A percentile compares a stretch with the other conserved stretches of the same genome.
These are phyloP conservation scores for Coleophora flavipennella DNA, from an alignment of 2,888 invertebrate species.

Conservation along the genomic window DNA sequence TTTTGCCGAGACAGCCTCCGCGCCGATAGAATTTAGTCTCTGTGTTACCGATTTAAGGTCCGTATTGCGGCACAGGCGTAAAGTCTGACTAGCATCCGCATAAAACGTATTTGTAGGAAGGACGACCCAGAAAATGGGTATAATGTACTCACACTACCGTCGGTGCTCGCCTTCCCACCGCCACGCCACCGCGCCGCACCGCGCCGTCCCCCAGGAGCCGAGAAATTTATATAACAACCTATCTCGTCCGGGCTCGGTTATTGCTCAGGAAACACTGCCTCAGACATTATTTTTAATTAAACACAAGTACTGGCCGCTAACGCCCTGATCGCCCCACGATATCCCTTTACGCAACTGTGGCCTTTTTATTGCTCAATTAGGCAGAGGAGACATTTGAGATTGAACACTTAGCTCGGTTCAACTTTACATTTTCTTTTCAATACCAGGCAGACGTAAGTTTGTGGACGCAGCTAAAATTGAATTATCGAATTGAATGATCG, in stretches of 20 bases:
- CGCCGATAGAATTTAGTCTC: slow-evolving; percentile 25
- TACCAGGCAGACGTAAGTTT: no score
- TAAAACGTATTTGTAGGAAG: slow-evolving; percentile 73
- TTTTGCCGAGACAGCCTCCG: slow-evolving; percentile 51
- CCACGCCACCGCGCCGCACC: no score
- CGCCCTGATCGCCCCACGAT: slow-evolving; percentile 39
- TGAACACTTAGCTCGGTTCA: slow-evolving; percentile 31
- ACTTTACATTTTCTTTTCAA: no score
- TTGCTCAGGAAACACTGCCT: slow-evolving; percentile 64
- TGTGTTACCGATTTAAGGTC: slow-evolving; percentile 28
- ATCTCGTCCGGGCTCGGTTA: slow-evolving; percentile 65
- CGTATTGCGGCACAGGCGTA: slow-evolving; percentile 22
- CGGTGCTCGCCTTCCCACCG: slow-evolving; percentile 57
- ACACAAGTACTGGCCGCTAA: slow-evolving; percentile 51
- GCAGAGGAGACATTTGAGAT: background rate
- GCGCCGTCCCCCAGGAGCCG: slow-evolving; percentile 65
- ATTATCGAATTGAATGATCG: no score
- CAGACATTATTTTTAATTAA: slow-evolving; percentile 69
- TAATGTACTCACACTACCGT: slow-evolving; percentile 70
- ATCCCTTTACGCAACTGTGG: slow-evolving; percentile 26
- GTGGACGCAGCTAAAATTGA: no score
- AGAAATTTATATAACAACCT: slow-evolving; percentile 72
- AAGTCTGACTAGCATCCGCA: slow-evolving; percentile 65
- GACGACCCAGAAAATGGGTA: slow-evolving; percentile 74
- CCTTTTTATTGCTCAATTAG: slow-evolving; percentile 18